Evolutionary conservation across 2,888 invertebrate genomes (phyloP).

Genomic region (Netelia inedita): DNA sequence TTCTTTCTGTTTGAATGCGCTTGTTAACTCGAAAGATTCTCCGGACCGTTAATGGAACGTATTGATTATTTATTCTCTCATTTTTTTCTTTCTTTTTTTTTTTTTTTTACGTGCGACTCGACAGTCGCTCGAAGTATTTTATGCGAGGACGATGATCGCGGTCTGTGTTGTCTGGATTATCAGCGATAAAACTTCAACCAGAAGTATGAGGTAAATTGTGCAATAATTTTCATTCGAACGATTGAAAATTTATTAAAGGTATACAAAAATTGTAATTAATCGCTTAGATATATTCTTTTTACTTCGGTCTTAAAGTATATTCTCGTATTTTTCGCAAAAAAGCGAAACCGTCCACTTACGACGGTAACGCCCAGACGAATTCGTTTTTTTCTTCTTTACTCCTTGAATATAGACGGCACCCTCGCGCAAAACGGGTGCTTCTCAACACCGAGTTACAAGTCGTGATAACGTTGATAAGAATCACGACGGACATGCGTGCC

Average conservation of each 20-base stretch:
- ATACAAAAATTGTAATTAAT: too few species aligned
- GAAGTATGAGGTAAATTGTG: neutral
- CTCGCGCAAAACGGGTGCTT: constrained; percentile 74
- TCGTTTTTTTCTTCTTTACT: neutral
- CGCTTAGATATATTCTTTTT: too few species aligned
- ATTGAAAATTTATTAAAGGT: neutral
- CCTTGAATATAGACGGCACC: constrained; percentile 47
- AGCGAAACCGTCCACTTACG: neutral
- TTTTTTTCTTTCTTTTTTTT: neutral
- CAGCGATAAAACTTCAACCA: constrained; percentile 49
- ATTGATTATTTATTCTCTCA: constrained; percentile 50
- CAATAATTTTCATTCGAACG: too few species aligned
- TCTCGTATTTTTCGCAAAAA: neutral
- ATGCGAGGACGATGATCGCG: constrained; percentile 32
- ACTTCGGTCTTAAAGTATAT: too few species aligned
- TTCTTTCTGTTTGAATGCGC: neutral
- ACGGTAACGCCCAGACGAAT: neutral
- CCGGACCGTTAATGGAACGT: constrained; percentile 53
- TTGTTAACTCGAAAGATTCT: constrained; percentile 53
- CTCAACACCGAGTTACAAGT: constrained; percentile 79
- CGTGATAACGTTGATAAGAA: constrained; percentile 82
- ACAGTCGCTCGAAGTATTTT: constrained; percentile 39
- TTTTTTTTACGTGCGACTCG: constrained; percentile 8
- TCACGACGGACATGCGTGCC: constrained; percentile 81
- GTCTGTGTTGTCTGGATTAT: constrained; percentile 50